Evolutionary conservation across 2,113 vertebrate genomes (phyloP), one percentile per base, ranked within the genome.

Genomic region (Scytalopus superciliaris): DNA sequence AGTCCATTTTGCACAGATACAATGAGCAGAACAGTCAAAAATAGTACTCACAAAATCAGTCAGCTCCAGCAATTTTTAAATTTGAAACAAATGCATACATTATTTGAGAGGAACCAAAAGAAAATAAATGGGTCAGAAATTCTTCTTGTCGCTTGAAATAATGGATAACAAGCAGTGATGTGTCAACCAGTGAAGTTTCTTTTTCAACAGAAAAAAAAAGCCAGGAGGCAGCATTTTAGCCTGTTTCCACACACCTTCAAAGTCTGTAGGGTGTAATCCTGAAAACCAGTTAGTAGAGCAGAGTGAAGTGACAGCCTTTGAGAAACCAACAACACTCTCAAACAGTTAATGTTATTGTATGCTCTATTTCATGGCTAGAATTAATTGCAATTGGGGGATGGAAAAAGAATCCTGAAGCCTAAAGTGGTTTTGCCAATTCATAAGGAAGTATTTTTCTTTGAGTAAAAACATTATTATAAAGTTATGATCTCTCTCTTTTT

Each of bases 401-500:
- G 96, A 84, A 95, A 90, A 87, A 89, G 93, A 92, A 53, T 4
- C 6, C 56, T 55, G 39, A 94, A 94, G 74, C 55, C 57, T 69
- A 90, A 91, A 94, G 92, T 79, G 86, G 93, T 94, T 97, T 97
- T 97, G 23, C 45, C 86, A 74, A 82, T 92, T 77, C 95, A 91
- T 95, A 92, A 95, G 94, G 88, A 97, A 92, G 80, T 89, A 66
- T 94, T 96, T 97, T 97, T 86, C 95, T 94, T 96, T 91, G 81
- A 96, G 96, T 96, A 97, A 96, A 87, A 94, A 55, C 9, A 28
- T 94, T 96, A 33, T 86, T 94, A 87, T 85, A 93, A 94, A 96
- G 92, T 87, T 96, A 92, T 55, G 60, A 89, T 87, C 62, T 87
- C 78, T 94, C 80, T 92, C 52, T 62, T 52, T 94, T 93, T 94